Percentiles rank a stretch among this genome's conserved stretches.
phyloP scores from a whole-genome alignment of 1,140 invertebrate genomes.

The Diploscapter pachys region DNA sequence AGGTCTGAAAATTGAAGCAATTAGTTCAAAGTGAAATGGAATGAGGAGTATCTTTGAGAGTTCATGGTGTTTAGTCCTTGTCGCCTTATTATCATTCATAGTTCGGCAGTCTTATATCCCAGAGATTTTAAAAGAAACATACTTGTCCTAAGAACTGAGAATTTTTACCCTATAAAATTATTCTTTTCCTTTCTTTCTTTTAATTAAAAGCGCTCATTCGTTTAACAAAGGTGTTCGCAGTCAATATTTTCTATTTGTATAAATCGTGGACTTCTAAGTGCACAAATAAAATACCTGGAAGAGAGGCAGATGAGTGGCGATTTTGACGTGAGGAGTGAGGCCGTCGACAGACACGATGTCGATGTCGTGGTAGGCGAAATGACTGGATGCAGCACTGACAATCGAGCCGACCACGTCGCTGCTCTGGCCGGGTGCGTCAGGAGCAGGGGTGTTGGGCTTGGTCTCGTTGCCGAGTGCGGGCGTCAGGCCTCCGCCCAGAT shows the following conservation, averaged over 20 bases:
- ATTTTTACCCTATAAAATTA: too few species aligned
- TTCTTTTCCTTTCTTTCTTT: neutral
- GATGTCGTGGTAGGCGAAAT: conserved; percentile 81
- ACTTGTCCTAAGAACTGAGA: too few species aligned
- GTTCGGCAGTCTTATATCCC: too few species aligned
- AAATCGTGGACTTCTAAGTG: neutral
- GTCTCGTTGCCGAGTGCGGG: too few species aligned
- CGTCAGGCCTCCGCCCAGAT: too few species aligned
- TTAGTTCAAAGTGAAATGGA: neutral
- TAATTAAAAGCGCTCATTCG: neutral
- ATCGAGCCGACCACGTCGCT: conserved; percentile 5
- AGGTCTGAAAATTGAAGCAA: conserved; percentile 59
- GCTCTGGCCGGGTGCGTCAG: conserved; percentile 11
- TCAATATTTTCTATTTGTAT: too few species aligned
- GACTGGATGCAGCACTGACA: conserved; percentile 12
- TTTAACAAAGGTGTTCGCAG: neutral
- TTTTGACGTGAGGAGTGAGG: conserved; percentile 76
- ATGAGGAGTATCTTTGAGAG: too few species aligned
- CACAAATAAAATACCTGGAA: conserved; percentile 45
- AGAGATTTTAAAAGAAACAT: too few species aligned
- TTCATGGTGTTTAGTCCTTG: too few species aligned
- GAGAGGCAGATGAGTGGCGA: conserved; percentile 60
- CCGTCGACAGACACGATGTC: conserved; percentile 72
- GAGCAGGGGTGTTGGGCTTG: conserved; percentile 7
- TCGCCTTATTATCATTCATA: too few species aligned